Base-by-base conservation (phyloP, 2,888 invertebrate species). In the Marronus borbonicus region DNA sequence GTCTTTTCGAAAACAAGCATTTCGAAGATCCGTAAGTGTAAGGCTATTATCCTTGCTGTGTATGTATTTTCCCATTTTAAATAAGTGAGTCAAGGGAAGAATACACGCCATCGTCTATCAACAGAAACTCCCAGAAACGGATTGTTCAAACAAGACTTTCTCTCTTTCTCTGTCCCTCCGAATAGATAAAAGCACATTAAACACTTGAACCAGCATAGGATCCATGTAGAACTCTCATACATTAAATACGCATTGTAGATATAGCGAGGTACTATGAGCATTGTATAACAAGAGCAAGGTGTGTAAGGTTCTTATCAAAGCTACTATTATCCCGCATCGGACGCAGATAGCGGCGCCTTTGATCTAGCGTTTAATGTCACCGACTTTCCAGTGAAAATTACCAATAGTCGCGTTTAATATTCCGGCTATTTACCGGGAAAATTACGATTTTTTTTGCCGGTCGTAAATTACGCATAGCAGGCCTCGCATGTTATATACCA, bases 301-400 rank as follows among this genome's bases (percentile, higher is more conserved):
- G 79, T 79, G 79, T 77, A 66, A 36, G 66, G 24, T 17, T 58
- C 72, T 79, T 79, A 79, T 79, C 79, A 74, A 72, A 66, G 77
- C 79, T 77, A 79, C 79, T 77, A 44, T 44, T 44, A 79, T 77
- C 74, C 76, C 76, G 74, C 52, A 52, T 52, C n/a, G 52, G 5
- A 64, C 77, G 49, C n/a, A 17, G 81, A 81, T 82, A 83, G 83
- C 83, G 90, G 90, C 83, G 80, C 87, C 85, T 90, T 90, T 90
- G 89, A 90, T 88, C 82, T 86, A 83, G 8, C 86, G 75, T 89
- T 83, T 81, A 78, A 81, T 75, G 64, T 62, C 70, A 65, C 77
- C 79, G 77, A 74, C 79, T 76, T 75, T 74, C 74, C 78, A 75
- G 74, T 68, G 78, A 78, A 78, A 78, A 78, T 78, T 75, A 78